These are phyloP conservation scores for Lepeophtheirus salmonis DNA, from an alignment of 1,140 invertebrate species.

Conservation along the genomic window DNA sequence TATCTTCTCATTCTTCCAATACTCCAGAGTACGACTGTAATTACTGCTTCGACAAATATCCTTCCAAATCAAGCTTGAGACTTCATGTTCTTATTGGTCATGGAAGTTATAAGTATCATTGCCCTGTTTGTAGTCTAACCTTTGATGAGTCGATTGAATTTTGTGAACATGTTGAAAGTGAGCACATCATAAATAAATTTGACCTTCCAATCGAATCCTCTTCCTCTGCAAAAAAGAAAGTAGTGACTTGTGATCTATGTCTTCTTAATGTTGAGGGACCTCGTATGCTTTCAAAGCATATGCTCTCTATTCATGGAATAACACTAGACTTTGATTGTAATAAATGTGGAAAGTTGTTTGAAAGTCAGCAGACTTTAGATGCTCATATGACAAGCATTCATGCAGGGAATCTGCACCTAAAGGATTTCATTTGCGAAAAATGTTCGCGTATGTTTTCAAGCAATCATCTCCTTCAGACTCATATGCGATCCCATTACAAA, in stretches of 20 bases:
- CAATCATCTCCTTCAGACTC: background rate
- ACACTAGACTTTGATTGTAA: background rate
- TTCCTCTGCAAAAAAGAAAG: background rate
- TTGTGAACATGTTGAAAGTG: background rate
- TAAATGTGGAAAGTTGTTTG: constrained; percentile 1
- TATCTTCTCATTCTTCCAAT: background rate
- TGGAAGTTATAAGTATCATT: constrained; percentile 7
- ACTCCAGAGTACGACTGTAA: background rate
- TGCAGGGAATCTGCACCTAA: background rate
- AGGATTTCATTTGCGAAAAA: constrained; percentile 1
- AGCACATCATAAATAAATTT: background rate
- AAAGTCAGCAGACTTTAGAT: background rate
- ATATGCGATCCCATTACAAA: background rate
- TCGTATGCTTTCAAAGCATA: background rate
- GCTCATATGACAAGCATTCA: background rate
- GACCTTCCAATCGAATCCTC: background rate
- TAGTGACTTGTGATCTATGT: background rate
- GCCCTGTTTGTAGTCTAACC: background rate
- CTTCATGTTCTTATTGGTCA: constrained; percentile 6
- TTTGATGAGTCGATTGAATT: background rate
- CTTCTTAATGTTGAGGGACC: background rate
- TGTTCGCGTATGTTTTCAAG: constrained; percentile 5
- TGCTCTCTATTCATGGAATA: background rate
- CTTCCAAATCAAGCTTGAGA: background rate
- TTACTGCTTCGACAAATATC: background rate